Percentiles rank a stretch among this genome's conserved stretches.
These are phyloP conservation scores for Cottus gobio DNA, from an alignment of 2,113 vertebrate genomes.

Conservation along the genomic window DNA sequence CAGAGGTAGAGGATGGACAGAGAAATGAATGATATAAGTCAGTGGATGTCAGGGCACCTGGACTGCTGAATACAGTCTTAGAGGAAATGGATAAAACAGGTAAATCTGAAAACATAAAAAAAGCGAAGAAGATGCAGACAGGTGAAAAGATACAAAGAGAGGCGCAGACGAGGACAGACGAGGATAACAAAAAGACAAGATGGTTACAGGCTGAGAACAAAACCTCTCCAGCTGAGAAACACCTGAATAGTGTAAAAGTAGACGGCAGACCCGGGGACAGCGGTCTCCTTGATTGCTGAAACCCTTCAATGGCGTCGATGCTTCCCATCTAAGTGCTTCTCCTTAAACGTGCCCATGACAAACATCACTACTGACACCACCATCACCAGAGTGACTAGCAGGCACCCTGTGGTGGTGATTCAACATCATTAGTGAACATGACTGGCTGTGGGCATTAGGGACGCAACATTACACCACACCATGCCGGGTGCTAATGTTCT, in stretches of 20 bases:
- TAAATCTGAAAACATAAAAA: slow-evolving; percentile 24
- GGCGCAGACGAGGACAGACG: slow-evolving; percentile 25
- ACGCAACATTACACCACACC: slow-evolving; percentile 84
- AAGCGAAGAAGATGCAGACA: slow-evolving; percentile 23
- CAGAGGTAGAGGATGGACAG: background rate
- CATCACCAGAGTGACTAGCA: slow-evolving; percentile 71
- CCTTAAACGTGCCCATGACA: slow-evolving; percentile 74
- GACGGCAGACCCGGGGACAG: slow-evolving; percentile 4
- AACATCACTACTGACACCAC: slow-evolving; percentile 72
- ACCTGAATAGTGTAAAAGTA: background rate
- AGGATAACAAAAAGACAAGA: slow-evolving; percentile 5
- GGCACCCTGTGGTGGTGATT: slow-evolving; percentile 76
- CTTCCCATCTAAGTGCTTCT: slow-evolving; percentile 73
- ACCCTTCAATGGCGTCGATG: slow-evolving; percentile 50
- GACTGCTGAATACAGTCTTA: slow-evolving; percentile 19
- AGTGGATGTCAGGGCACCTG: slow-evolving; percentile 29
- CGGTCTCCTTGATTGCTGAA: slow-evolving; percentile 33
- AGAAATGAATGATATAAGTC: slow-evolving; percentile 30
- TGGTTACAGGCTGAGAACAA: slow-evolving; percentile 29
- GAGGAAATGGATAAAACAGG: slow-evolving; percentile 28
- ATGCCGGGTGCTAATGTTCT: slow-evolving; percentile 80
- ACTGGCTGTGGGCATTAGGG: slow-evolving; percentile 84
- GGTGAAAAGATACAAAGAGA: slow-evolving; percentile 31
- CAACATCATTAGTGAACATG: slow-evolving; percentile 85
- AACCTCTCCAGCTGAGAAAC: slow-evolving; percentile 19